Conservation (phyloP, 2,888 invertebrate genomes). For the Flexamia atlantica region DNA sequence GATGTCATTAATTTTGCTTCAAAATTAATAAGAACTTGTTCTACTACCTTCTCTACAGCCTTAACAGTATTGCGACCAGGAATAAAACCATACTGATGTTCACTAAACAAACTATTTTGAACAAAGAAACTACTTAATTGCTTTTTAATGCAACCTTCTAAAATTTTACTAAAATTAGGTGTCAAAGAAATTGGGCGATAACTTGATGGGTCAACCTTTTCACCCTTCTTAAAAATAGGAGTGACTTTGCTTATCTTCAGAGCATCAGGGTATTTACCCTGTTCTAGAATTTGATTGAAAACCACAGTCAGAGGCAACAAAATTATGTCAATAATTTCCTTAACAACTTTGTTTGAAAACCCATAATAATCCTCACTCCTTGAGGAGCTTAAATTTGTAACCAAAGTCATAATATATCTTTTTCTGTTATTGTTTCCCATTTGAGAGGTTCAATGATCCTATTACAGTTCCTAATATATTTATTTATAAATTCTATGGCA, state of each 20-base stretch:
- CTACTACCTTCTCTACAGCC: slow-evolving; percentile 29
- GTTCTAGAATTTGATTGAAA: slow-evolving; percentile 13
- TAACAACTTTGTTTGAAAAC: slow-evolving; percentile 48
- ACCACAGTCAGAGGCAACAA: neutral
- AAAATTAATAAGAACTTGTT: slow-evolving; percentile 38
- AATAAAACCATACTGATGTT: slow-evolving; percentile 46
- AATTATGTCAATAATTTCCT: slow-evolving; percentile 27
- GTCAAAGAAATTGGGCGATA: slow-evolving; percentile 31
- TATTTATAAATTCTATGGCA: slow-evolving; percentile 14
- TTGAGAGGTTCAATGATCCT: neutral
- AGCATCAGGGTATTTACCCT: slow-evolving; percentile 23
- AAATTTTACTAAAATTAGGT: slow-evolving; percentile 54
- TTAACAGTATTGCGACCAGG: slow-evolving; percentile 25
- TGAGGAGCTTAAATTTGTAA: slow-evolving; percentile 10
- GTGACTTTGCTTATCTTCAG: slow-evolving; percentile 37
- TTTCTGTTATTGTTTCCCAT: neutral
- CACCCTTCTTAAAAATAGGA: slow-evolving; percentile 22
- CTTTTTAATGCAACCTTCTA: slow-evolving; percentile 38
- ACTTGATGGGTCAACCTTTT: slow-evolving; percentile 22
- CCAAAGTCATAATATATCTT: slow-evolving; percentile 5
- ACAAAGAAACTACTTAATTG: slow-evolving; percentile 26
- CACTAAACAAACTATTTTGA: slow-evolving; percentile 12
- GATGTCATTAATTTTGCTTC: slow-evolving; percentile 34
- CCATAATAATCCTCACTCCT: slow-evolving; percentile 51
- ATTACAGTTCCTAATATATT: neutral